Base-by-base conservation (phyloP, 2,888 invertebrate genomes). In the Eilema griseolum region DNA sequence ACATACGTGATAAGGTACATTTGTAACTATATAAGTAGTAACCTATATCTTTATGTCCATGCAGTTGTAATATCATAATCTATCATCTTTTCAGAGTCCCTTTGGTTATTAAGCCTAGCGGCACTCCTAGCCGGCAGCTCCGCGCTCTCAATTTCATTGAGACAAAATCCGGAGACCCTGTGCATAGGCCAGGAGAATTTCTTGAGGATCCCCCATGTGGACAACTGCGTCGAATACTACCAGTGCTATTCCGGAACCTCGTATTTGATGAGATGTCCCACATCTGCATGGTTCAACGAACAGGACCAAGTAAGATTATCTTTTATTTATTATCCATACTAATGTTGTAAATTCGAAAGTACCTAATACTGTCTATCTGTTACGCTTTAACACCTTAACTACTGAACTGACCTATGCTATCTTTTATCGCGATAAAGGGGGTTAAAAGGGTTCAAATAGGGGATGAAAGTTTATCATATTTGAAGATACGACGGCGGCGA, bases 111-210 rank as follows among this genome's bases (percentile, higher is more conserved):
- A 24, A 87, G 85, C 68, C 86, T 88, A 79, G 88, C 85, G 79
- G 89, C 87, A 73, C 87, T 85, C 71, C 78, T 93, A 72, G 89
- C 91, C 76, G 82, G 88, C 82, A 87, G 87, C 89, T 93, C 94
- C 87, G 89, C 90, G 74, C 76, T 93, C 91, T 95, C 94, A 89
- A 90, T 95, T 28, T 75, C 79, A 66, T 82, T 90, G 92, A 94
- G 95, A 91, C 94, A 94, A 85, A 88, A 94, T 77, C 90, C 92
- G 88, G 95, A 94, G 92, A 93, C 92, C 23, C 83, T 95, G n/a
- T 95, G 95, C 85, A 84, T 88, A 59, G 94, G 94, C 75, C 95
- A 95, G 81, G 91, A 90, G 83, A 94, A 95, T 86, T 95, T 95
- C 88, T 90, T 95, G 28, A 89, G 95, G 62, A 93, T 95, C 76